Evolutionary conservation across 2,113 vertebrate species (phyloP), one percentile per base, ranked within the genome.

Genomic region (Madoqua kirkii): DNA sequence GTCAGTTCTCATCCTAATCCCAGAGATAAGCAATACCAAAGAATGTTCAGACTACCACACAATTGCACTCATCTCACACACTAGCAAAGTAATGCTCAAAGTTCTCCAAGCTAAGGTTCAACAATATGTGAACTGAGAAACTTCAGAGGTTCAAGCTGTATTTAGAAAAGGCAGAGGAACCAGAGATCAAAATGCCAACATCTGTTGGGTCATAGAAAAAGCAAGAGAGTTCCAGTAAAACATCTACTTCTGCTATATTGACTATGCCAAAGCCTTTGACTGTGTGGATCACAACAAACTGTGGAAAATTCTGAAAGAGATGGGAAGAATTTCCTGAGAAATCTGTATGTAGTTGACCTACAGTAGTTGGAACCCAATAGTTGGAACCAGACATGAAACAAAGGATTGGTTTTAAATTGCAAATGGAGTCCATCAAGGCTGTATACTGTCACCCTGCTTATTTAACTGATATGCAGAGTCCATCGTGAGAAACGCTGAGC

Each of bases 401-500:
- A 36, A 36, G 64, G 4, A 71, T 11, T 71, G 64, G n/a, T 71
- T 71, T 71, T n/a, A 71, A 71, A 71, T 11, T 71, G 64, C 9
- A 19, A 71, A 71, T 10, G n/a, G 64, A 71, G n/a, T 71, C 36
- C n/a, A 71, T 36, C n/a, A 21, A 21, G 17, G 17, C 64, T 36
- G n/a, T 71, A 71, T 71, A 21, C 36, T 17, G 64, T 71, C n/a
- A 71, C 9, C 21, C n/a, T 21, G 64, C 17, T 71, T 71, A 71
- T 19, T 36, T 36, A 71, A 36, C n/a, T n/a, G 10, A 11, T 36
- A 71, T 36, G 64, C 64, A 71, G 17, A 36, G n/a, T 36, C 36
- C 64, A 71, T 71, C n/a, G 11, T 36, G 4, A 21, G 17, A 71
- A 71, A 71, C 6, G 33, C n/a, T 0, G 0, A n/a, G 9, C n/a